Conservation (phyloP, 2,888 invertebrate species). For the Synanthedon tipuliformis region DNA sequence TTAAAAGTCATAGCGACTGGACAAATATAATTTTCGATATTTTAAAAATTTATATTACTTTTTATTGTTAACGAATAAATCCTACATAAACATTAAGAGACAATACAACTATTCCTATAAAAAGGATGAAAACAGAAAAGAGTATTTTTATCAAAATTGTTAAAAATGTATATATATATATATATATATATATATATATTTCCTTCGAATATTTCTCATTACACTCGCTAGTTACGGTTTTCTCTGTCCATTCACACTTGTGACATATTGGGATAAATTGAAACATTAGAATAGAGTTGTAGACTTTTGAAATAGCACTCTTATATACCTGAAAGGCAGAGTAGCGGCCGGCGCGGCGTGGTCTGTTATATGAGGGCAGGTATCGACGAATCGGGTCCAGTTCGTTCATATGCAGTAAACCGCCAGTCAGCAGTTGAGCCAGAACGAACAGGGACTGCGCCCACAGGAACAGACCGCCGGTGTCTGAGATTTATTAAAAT, state of each 20-base stretch:
- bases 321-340: constrained; percentile 91
- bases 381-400: constrained; percentile 95
- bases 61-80: too few relatives aligned
- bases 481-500: constrained; percentile 24
- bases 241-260: background rate
- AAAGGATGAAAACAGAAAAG: too few relatives aligned
- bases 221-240: background rate
- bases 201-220: background rate
- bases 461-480: constrained; percentile 85
- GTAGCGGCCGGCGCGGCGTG: constrained; percentile 90
- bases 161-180: too few relatives aligned
- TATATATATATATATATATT: background rate
- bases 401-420: constrained; percentile 92
- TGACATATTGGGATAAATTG: background rate
- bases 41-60: too few relatives aligned
- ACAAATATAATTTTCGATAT: too few relatives aligned
- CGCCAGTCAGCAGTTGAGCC: constrained; percentile 89
- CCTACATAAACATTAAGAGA: too few relatives aligned
- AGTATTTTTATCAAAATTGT: too few relatives aligned
- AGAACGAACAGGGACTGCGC: constrained; percentile 96
- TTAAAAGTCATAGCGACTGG: too few relatives aligned
- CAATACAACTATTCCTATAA: too few relatives aligned
- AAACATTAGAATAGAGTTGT: background rate
- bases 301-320: background rate
- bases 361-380: constrained; percentile 95